phyloP scores from a whole-genome alignment of 2,888 invertebrate species.

The Hirudinaria manillensis region DNA sequence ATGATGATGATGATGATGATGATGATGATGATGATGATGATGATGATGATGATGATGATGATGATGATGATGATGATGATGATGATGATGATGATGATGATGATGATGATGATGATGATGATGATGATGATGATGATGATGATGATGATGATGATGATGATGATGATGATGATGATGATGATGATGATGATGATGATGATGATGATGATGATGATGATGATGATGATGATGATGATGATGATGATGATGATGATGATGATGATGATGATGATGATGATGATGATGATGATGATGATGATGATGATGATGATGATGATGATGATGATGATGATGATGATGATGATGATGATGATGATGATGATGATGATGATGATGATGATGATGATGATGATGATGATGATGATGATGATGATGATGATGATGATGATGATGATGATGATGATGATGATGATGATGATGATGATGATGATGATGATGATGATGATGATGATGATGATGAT shows the following conservation, averaged over 20 bases:
- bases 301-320: slow-evolving; percentile 22
- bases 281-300: slow-evolving; percentile 26
- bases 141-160: slow-evolving; percentile 29
- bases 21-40: slow-evolving; percentile 28
- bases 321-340: slow-evolving; percentile 20
- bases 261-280: slow-evolving; percentile 33
- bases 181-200: background rate
- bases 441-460: slow-evolving; percentile 25
- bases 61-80: slow-evolving; percentile 28
- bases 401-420: slow-evolving; percentile 25
- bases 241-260: slow-evolving; percentile 29
- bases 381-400: slow-evolving; percentile 24
- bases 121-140: slow-evolving; percentile 28
- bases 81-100: slow-evolving; percentile 21
- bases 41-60: slow-evolving; percentile 32
- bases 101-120: slow-evolving; percentile 28
- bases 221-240: slow-evolving; percentile 24
- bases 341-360: slow-evolving; percentile 27
- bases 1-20: slow-evolving; percentile 16
- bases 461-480: slow-evolving; percentile 25
- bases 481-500: slow-evolving; percentile 25
- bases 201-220: slow-evolving; percentile 27
- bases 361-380: slow-evolving; percentile 21
- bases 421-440: slow-evolving; percentile 18
- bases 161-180: slow-evolving; percentile 18